Conservation (phyloP, 1,140 invertebrate genomes). For the Piezodorus guildinii region DNA sequence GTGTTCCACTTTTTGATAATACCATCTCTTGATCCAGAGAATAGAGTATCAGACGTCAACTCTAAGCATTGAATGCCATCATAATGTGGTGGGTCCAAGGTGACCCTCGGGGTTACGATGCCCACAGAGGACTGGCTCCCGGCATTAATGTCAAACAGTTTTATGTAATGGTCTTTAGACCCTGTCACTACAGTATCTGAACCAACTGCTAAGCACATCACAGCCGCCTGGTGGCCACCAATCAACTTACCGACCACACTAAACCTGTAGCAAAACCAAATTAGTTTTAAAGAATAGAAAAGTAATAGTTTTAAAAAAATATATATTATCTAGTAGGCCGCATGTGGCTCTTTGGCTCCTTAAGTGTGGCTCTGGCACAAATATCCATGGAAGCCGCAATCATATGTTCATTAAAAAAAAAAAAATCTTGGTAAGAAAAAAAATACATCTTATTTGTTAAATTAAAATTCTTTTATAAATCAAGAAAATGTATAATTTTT, state of each 20-base stretch:
- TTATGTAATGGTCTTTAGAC: slow-evolving; percentile 76
- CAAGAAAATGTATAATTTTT: too few species aligned
- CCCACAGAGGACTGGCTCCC: slow-evolving; percentile 37
- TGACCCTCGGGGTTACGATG: slow-evolving; percentile 50
- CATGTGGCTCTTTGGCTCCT: too few species aligned
- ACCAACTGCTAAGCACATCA: slow-evolving; percentile 57
- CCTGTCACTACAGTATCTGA: slow-evolving; percentile 61
- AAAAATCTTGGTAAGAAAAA: too few species aligned
- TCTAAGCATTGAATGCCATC: slow-evolving; percentile 76
- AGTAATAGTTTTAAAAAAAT: too few species aligned
- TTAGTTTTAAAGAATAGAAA: too few species aligned
- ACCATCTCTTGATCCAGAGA: slow-evolving; percentile 76
- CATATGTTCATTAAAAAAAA: too few species aligned
- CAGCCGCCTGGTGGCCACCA: slow-evolving; percentile 74
- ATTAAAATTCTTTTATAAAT: too few species aligned
- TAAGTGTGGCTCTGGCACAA: too few species aligned
- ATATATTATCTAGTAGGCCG: too few species aligned
- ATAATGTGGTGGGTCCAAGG: slow-evolving; percentile 78
- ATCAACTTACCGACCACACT: slow-evolving; percentile 59
- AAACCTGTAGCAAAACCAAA: slow-evolving; percentile 37
- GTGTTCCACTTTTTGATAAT: slow-evolving; percentile 84
- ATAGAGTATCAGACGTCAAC: slow-evolving; percentile 51
- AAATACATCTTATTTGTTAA: too few species aligned
- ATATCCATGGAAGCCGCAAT: too few species aligned
- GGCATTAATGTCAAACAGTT: slow-evolving; percentile 47